Conservation (phyloP, 2,888 invertebrate genomes). For the Palloptera scutellata region DNA sequence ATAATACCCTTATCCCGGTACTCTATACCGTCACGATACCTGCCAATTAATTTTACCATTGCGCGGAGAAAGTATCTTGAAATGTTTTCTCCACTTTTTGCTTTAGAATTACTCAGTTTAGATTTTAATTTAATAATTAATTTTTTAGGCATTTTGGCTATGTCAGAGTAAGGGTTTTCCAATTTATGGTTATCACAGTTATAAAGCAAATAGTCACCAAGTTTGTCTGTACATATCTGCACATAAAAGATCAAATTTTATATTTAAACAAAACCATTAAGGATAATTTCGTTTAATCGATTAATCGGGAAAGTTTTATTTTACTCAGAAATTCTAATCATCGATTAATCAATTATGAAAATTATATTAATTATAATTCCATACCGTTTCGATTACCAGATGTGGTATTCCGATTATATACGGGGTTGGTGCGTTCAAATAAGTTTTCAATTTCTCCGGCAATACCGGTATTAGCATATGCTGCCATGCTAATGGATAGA, state of each 20-base stretch:
- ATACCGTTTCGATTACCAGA: conserved; percentile 5
- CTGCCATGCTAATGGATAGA: conserved; percentile 20
- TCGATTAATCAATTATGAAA: too few relatives aligned
- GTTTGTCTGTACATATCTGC: conserved; percentile 13
- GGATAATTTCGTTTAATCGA: too few relatives aligned
- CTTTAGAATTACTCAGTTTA: neutral
- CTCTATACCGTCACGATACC: conserved; percentile 20
- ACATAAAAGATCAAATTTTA: neutral
- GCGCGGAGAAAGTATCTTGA: conserved; percentile 12
- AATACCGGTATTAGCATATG: conserved; percentile 15
- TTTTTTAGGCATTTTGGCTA: conserved; percentile 4
- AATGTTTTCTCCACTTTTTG: conserved; percentile 5
- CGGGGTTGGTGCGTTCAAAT: neutral
- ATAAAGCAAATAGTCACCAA: conserved; percentile 16
- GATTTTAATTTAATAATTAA: neutral
- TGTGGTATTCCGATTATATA: conserved; percentile 11
- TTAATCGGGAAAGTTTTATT: too few relatives aligned
- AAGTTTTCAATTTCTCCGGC: conserved; percentile 1
- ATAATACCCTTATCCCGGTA: neutral
- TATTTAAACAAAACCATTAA: too few relatives aligned
- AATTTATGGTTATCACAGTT: conserved; percentile 19
- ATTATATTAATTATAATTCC: too few relatives aligned
- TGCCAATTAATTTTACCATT: conserved; percentile 18
- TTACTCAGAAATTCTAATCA: too few relatives aligned
- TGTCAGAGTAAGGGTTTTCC: conserved; percentile 15